These are phyloP conservation scores for Paelopatides confundens DNA, from an alignment of 53 echinoderm and acorn worm species.

Conservation along the genomic window DNA sequence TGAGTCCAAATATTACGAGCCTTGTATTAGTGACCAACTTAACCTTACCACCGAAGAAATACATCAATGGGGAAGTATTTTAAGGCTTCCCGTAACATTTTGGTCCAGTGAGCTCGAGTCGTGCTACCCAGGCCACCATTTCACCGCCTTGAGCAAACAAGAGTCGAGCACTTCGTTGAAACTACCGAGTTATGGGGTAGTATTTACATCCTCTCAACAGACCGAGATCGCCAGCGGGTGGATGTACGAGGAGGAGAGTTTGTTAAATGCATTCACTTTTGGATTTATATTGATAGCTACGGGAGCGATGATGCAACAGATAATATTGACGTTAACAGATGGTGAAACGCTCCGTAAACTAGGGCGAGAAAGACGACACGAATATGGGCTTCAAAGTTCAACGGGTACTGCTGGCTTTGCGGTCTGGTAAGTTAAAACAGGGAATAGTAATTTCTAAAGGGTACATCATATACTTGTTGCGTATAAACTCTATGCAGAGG, in stretches of 20 bases:
- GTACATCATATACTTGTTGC: too few species aligned
- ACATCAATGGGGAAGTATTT: constrained; percentile 27
- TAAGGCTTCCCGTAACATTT: background rate
- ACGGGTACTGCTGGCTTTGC: constrained; percentile 44
- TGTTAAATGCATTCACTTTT: background rate
- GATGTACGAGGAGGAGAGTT: constrained; percentile 34
- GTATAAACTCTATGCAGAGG: too few species aligned
- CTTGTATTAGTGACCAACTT: background rate
- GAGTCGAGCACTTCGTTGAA: background rate
- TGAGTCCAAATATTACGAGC: background rate
- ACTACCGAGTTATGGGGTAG: background rate
- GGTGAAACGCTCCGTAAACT: constrained; percentile 31
- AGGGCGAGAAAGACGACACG: constrained; percentile 30
- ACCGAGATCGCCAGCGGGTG: constrained; percentile 25
- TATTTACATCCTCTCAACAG: constrained; percentile 11
- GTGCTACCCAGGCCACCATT: constrained; percentile 25
- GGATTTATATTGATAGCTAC: background rate
- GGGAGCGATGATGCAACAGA: constrained; percentile 23
- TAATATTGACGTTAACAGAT: constrained; percentile 19
- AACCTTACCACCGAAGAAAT: background rate
- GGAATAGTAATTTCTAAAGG: too few species aligned
- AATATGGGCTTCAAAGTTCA: constrained; percentile 35
- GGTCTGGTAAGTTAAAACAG: constrained; percentile 19
- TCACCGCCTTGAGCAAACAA: constrained; percentile 10
- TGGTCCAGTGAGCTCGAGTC: constrained; percentile 4